A percentile compares a stretch with the other conserved stretches of the same genome.
Conservation (phyloP, 2,113 vertebrate genomes). For the Serinus canaria region DNA sequence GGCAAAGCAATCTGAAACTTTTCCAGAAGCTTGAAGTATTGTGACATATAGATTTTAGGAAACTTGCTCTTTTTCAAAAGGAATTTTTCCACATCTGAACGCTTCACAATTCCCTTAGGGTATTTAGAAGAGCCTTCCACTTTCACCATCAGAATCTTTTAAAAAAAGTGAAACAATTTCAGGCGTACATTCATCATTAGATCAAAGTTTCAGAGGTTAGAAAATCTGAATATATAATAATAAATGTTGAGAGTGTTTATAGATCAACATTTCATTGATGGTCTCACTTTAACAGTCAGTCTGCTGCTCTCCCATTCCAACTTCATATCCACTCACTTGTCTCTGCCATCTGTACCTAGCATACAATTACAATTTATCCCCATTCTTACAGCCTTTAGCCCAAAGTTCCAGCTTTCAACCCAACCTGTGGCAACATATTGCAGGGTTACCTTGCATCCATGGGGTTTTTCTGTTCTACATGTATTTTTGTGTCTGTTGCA, state of each 20-base stretch:
- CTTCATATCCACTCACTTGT: background rate
- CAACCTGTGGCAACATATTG: background rate
- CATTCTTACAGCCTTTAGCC: background rate
- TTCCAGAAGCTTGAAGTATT: conserved; percentile 93
- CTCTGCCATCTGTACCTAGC: background rate
- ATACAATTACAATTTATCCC: background rate
- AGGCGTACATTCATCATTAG: background rate
- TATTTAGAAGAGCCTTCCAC: conserved; percentile 77
- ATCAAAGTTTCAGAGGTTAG: background rate
- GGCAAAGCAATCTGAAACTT: conserved; percentile 95
- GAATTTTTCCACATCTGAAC: conserved; percentile 83
- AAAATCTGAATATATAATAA: background rate
- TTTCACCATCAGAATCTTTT: conserved; percentile 81
- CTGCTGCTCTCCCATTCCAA: background rate
- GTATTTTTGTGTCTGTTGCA: background rate
- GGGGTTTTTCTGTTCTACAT: background rate
- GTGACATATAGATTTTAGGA: conserved; percentile 83
- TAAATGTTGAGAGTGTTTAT: background rate
- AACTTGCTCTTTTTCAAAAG: conserved; percentile 86
- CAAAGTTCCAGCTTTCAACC: background rate
- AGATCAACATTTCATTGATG: background rate
- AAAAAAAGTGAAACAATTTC: conserved; percentile 11
- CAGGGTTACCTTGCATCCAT: background rate
- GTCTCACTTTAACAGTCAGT: background rate
- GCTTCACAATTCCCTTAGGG: conserved; percentile 85